These are phyloP conservation scores for Spongilla lacustris DNA, from an alignment of 37 sponge, comb jelly and placozoan species.

Conservation along the genomic window DNA sequence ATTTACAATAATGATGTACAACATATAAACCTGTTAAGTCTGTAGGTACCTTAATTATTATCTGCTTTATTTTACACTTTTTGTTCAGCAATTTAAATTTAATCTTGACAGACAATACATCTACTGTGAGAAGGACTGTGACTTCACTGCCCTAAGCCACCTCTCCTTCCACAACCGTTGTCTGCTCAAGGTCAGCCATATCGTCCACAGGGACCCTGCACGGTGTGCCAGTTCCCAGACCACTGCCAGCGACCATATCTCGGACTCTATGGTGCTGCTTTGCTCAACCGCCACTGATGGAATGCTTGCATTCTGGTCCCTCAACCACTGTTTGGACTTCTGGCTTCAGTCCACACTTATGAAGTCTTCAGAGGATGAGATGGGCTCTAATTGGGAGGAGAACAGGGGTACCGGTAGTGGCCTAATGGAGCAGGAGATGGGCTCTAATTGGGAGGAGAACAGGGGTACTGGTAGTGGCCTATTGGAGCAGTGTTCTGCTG, in stretches of 20 bases:
- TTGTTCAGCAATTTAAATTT: too few species aligned
- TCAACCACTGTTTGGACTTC: not conserved
- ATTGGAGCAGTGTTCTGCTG: not conserved
- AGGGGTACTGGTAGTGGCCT: not conserved
- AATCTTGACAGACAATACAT: conserved; percentile 45
- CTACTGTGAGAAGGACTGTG: conserved; percentile 21
- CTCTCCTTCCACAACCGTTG: conserved; percentile 41
- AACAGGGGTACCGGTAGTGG: not conserved
- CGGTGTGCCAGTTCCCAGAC: not conserved
- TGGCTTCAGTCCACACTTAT: conserved; percentile 2
- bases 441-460: not conserved
- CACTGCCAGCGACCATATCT: too few species aligned
- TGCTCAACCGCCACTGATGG: conserved; percentile 59
- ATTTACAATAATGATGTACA: too few species aligned
- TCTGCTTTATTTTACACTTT: too few species aligned
- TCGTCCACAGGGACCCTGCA: conserved; percentile 7
- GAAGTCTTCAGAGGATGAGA: not conserved
- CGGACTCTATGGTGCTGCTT: conserved; percentile 3
- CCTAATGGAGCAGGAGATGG: not conserved
- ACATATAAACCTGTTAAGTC: not conserved
- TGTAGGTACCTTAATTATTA: too few species aligned
- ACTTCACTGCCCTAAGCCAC: conserved; percentile 7
- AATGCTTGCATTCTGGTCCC: conserved; percentile 43
- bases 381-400: not conserved
- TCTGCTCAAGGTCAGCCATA: conserved; percentile 37